Percentiles rank a stretch among this genome's conserved stretches.
Evolutionary conservation across 2,888 invertebrate genomes (phyloP).

Genomic region (Adelphocoris suturalis): DNA sequence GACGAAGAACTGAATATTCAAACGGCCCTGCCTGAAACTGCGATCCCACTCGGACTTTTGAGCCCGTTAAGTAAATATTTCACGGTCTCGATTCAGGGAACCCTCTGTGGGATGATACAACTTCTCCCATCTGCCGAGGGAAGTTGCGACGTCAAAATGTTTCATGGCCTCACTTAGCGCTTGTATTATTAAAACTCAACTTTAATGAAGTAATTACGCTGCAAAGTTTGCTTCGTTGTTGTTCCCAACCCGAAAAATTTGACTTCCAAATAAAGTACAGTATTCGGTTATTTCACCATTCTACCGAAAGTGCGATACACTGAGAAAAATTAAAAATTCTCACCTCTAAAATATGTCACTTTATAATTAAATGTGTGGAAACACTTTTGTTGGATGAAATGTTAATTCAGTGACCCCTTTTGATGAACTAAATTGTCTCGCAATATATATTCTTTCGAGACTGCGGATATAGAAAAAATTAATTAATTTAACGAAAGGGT

Average conservation of each 20-base stretch:
- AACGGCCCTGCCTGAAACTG: background rate
- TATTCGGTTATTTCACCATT: no score
- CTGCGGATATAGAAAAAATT: no score
- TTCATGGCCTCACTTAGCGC: background rate
- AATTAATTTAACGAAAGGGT: no score
- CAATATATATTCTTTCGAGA: no score
- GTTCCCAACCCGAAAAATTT: background rate
- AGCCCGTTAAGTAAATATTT: background rate
- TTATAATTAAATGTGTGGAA: no score
- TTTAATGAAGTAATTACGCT: background rate
- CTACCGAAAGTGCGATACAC: no score
- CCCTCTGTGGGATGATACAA: background rate
- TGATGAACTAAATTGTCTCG: no score
- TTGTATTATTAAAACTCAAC: background rate
- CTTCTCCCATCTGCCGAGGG: background rate
- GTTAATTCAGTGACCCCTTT: no score
- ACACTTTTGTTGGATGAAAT: no score
- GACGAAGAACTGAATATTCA: background rate
- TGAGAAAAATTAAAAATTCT: no score
- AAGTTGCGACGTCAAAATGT: background rate
- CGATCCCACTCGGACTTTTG: background rate
- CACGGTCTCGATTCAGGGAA: background rate
- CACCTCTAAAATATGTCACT: no score
- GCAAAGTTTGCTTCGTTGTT: background rate
- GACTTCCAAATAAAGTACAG: background rate